phyloP scores from a whole-genome alignment of 2,888 invertebrate genomes.

The Epinotia ramella region DNA sequence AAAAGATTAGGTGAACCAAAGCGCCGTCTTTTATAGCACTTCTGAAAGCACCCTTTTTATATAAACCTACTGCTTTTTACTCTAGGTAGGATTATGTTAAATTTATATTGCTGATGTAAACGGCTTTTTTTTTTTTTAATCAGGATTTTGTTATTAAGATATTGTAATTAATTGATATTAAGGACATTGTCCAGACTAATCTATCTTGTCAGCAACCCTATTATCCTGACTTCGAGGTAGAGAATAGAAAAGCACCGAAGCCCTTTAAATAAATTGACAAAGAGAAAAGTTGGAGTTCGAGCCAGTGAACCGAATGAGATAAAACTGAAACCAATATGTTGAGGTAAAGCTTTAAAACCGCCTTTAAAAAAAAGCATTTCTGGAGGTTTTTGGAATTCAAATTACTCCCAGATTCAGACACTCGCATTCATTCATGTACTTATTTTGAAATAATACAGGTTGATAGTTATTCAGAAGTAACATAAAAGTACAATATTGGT shows the following conservation, averaged over 20 bases:
- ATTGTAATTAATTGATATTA: too few species aligned
- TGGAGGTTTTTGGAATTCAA: not conserved
- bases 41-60: too few species aligned
- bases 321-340: conserved; percentile 32
- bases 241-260: not conserved
- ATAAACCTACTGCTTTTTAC: too few species aligned
- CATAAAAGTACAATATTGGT: not conserved
- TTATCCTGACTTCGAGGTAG: not conserved
- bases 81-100: too few species aligned
- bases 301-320: conserved; percentile 32
- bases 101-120: too few species aligned
- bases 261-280: conserved; percentile 4
- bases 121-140: too few species aligned
- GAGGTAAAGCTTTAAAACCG: not conserved
- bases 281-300: conserved; percentile 6
- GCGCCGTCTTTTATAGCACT: too few species aligned
- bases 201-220: not conserved
- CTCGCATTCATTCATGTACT: not conserved
- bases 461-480: not conserved
- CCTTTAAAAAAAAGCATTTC: not conserved
- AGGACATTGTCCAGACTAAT: not conserved
- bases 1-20: too few species aligned
- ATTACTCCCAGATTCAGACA: not conserved
- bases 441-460: too few species aligned
- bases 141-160: too few species aligned